These are phyloP conservation scores for Erebia palarica DNA, from an alignment of 2,888 invertebrate species.

Conservation along the genomic window DNA sequence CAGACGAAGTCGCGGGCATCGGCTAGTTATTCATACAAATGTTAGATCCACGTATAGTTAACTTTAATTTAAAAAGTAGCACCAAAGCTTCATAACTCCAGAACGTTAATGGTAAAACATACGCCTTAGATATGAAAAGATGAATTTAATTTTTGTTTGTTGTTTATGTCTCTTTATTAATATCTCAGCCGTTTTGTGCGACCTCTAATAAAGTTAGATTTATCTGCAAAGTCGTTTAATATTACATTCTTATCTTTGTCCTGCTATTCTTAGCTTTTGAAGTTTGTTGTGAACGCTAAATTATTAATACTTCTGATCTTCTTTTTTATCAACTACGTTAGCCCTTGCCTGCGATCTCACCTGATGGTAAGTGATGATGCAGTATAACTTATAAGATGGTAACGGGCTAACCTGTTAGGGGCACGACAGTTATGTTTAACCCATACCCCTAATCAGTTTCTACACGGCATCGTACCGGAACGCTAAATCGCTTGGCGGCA, in stretches of 20 bases:
- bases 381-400: too few species aligned
- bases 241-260: conserved; percentile 6
- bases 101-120: not conserved
- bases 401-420: too few species aligned
- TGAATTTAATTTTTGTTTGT: conserved; percentile 22
- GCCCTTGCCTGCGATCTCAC: too few species aligned
- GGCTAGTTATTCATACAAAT: too few species aligned
- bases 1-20: too few species aligned
- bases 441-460: too few species aligned
- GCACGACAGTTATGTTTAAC: too few species aligned
- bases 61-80: not conserved
- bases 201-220: conserved; percentile 10
- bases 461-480: too few species aligned
- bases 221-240: conserved; percentile 1
- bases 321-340: too few species aligned
- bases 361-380: too few species aligned
- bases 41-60: not conserved
- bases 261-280: not conserved
- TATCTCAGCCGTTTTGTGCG: conserved; percentile 8
- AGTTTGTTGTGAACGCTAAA: not conserved
- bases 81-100: not conserved
- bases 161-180: conserved; percentile 25
- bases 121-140: conserved; percentile 14
- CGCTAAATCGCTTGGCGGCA: too few species aligned
- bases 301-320: too few species aligned